Conservation (phyloP, 2,797 vertebrate species). For the Clamator glandarius region DNA sequence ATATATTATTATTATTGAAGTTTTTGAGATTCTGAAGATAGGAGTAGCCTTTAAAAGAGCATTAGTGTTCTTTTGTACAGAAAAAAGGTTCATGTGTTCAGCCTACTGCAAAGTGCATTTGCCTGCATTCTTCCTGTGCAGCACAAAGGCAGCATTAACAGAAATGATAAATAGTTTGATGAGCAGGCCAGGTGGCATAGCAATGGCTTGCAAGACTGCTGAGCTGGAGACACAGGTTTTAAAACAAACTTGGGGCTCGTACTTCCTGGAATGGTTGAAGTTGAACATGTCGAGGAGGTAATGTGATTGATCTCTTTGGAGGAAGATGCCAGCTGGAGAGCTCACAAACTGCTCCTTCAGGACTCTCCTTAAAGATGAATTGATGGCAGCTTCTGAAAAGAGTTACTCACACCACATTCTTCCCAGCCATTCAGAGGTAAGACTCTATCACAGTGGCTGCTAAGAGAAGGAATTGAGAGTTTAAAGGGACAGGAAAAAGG, state of each 20-base stretch:
- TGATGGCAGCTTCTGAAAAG: slow-evolving; percentile 75
- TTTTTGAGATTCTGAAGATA: background rate
- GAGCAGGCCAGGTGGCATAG: slow-evolving; percentile 74
- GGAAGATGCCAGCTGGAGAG: slow-evolving; percentile 74
- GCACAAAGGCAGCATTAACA: slow-evolving; percentile 60
- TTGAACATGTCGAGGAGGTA: slow-evolving; percentile 62
- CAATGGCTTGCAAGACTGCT: slow-evolving; percentile 63
- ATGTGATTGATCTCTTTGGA: slow-evolving; percentile 77
- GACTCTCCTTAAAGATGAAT: slow-evolving; percentile 76
- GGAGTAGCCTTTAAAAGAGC: slow-evolving; percentile 27
- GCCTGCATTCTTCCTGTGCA: slow-evolving; percentile 52
- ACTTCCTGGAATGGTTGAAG: slow-evolving; percentile 64
- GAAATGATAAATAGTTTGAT: slow-evolving; percentile 75
- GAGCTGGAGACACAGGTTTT: slow-evolving; percentile 63
- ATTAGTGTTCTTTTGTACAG: slow-evolving; percentile 31
- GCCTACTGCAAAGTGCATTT: slow-evolving; percentile 44
- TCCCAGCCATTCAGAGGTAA: slow-evolving; percentile 69
- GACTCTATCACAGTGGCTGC: slow-evolving; percentile 37
- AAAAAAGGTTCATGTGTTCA: slow-evolving; percentile 38
- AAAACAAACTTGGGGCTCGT: slow-evolving; percentile 66
- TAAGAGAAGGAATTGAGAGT: slow-evolving; percentile 59
- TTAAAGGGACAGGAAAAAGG: slow-evolving; percentile 56
- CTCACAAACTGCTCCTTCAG: slow-evolving; percentile 72
- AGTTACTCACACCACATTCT: slow-evolving; percentile 61
- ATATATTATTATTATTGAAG: background rate